Evolutionary conservation across 1,140 invertebrate species (phyloP), one percentile per base, ranked within the genome.

Genomic region (Drosophila parabipectinata): DNA sequence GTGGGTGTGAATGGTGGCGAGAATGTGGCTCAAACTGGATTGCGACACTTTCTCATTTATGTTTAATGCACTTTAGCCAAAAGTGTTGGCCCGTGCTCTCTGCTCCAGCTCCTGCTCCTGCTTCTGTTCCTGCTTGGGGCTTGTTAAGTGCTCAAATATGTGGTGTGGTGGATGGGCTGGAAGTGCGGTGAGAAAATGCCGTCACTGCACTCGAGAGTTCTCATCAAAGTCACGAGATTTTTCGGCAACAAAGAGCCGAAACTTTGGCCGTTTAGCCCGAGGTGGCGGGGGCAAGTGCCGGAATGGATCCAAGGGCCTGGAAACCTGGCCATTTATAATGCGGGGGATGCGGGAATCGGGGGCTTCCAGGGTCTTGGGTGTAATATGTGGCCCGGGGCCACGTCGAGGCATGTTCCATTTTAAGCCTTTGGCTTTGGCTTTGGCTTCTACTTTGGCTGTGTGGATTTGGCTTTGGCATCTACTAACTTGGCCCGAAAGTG

Each of bases 61-160:
- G 68, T 73, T 82, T 81, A 81, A 81, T 80, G 77, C 72, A 77
- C 57, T 80, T 76, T 69, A 37, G 44, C 45, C 57, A 30, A 44
- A 60, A 64, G 66, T 52, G 53, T 32, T 39, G 53, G 48, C 12
- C 34, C 0, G 12, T 12, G 48, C 48, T 18, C 1, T 10, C 10
- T 1, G 4, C 10, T 37, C 2, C 6, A 1, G 48, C 24, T 12
- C 12, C 32, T 3, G 32, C 10, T 21, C 21, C 21, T 21, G 7
- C 3, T 18, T 21, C 32, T 3, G 32, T 5, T 21, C 21, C 21
- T 21, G 7, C 3, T 18, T 21, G 4, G 5, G 26, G 26, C 60
- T 3, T 8, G 55, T 45, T 64, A 64, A 64, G 61, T 57, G 44
- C 67, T 50, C n/a, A 67, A 57, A 67, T 54, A 67, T 66, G 55